phyloP scores from a whole-genome alignment of 92 coral and sea anemone genomes.

The Chrysogorgia sp. region DNA sequence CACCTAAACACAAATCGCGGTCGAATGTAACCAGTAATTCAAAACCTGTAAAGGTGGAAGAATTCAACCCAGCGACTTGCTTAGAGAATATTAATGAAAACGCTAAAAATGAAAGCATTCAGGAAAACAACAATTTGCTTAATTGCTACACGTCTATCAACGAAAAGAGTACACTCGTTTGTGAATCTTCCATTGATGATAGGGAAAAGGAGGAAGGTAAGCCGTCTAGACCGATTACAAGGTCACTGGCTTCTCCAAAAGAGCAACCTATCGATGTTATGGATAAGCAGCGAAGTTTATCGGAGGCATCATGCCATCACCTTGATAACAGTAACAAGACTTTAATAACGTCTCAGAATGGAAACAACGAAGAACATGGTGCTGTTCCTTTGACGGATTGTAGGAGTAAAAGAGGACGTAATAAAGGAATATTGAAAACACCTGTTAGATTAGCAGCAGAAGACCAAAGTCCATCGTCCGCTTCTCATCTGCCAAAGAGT shows the following conservation, averaged over 20 bases:
- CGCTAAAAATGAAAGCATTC: not conserved
- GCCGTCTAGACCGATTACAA: conserved; percentile 1
- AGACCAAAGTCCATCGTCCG: not conserved
- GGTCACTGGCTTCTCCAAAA: conserved; percentile 15
- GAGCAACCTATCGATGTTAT: not conserved
- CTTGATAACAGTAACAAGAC: not conserved
- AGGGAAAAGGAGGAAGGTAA: not conserved
- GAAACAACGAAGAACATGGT: not conserved
- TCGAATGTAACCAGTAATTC: no score
- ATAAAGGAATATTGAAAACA: not conserved
- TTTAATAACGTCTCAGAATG: not conserved
- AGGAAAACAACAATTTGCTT: not conserved
- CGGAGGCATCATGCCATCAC: not conserved
- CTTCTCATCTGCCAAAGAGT: not conserved
- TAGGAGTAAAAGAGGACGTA: not conserved
- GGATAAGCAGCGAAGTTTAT: not conserved
- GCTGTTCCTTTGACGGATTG: not conserved
- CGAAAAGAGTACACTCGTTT: not conserved
- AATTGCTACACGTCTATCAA: not conserved
- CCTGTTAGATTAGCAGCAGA: conserved; percentile 1
- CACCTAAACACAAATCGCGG: not conserved
- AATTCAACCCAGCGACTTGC: no score
- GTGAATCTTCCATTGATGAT: not conserved
- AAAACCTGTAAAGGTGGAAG: no score
- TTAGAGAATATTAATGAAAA: not conserved